These are phyloP conservation scores for Ferrisia virgata DNA, from an alignment of 2,888 invertebrate genomes.

Conservation along the genomic window DNA sequence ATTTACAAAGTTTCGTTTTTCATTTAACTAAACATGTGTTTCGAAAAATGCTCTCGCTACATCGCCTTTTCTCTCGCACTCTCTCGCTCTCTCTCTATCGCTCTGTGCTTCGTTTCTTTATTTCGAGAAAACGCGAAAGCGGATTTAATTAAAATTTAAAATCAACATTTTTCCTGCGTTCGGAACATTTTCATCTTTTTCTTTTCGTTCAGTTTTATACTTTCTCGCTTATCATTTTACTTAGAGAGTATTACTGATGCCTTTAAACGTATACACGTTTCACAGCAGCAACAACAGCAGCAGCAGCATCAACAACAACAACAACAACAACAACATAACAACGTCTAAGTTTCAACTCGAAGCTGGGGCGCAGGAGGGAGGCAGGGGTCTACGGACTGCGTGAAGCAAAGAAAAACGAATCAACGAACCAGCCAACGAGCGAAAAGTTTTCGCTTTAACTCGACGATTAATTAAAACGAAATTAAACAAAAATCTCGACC, in stretches of 20 bases:
- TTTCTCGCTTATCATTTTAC: not conserved
- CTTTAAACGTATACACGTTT: not conserved
- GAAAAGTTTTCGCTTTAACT: not conserved
- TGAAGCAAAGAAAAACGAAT: not conserved
- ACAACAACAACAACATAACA: too few species aligned
- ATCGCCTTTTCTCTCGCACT: too few species aligned
- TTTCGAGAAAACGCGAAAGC: not conserved
- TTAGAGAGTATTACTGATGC: too few species aligned
- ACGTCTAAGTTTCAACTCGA: not conserved
- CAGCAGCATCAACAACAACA: too few species aligned
- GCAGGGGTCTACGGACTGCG: too few species aligned
- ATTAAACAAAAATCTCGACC: constrained; percentile 12
- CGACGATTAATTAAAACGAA: constrained; percentile 23
- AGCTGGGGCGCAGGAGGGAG: too few species aligned
- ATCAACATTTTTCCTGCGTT: constrained; percentile 4
- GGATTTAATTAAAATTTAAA: constrained; percentile 27
- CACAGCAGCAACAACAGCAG: too few species aligned
- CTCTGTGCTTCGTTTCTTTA: too few species aligned
- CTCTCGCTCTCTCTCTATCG: too few species aligned
- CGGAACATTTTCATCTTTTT: not conserved
- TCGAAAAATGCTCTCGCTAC: not conserved
- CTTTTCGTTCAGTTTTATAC: not conserved
- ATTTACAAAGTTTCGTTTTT: constrained; percentile 9
- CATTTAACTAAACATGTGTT: constrained; percentile 6
- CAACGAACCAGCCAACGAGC: too few species aligned